Percentiles rank a stretch among this genome's conserved stretches.
Evolutionary conservation across 2,888 invertebrate species (phyloP).

Genomic region (Allolobophora icterica): DNA sequence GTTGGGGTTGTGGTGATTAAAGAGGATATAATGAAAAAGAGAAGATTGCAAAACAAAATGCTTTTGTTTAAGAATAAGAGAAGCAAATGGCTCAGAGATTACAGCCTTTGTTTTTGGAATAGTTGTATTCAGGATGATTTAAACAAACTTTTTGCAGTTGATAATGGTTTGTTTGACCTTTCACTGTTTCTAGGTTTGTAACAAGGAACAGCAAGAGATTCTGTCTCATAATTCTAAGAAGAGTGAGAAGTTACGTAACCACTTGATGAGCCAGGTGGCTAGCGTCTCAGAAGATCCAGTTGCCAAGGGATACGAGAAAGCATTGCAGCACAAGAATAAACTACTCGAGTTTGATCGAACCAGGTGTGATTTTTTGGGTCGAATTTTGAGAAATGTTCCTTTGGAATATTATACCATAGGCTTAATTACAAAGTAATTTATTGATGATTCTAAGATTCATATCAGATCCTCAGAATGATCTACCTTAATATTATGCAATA

Average conservation of each 20-base stretch:
- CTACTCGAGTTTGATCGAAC: constrained; percentile 84
- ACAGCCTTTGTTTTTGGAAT: no score
- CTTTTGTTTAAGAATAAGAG: no score
- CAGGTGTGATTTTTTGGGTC: constrained; percentile 68
- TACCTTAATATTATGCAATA: no score
- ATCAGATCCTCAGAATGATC: no score
- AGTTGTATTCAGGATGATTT: no score
- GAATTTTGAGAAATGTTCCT: not conserved
- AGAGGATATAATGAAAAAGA: no score
- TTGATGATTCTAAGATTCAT: no score
- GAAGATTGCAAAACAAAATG: no score
- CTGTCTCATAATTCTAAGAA: constrained; percentile 75
- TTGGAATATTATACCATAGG: no score
- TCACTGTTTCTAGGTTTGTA: constrained; percentile 72
- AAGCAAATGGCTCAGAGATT: no score
- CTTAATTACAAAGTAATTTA: no score
- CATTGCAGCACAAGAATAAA: constrained; percentile 79
- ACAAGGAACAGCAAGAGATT: constrained; percentile 75
- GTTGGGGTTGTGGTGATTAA: no score
- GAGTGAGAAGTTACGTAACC: constrained; percentile 73
- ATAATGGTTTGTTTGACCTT: not conserved
- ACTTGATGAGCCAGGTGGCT: constrained; percentile 69
- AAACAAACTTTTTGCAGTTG: not conserved
- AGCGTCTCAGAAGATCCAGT: constrained; percentile 31
- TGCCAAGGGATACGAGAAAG: constrained; percentile 73